Base-by-base conservation (phyloP, 2,888 invertebrate genomes). In the Heliconius ethilla region DNA sequence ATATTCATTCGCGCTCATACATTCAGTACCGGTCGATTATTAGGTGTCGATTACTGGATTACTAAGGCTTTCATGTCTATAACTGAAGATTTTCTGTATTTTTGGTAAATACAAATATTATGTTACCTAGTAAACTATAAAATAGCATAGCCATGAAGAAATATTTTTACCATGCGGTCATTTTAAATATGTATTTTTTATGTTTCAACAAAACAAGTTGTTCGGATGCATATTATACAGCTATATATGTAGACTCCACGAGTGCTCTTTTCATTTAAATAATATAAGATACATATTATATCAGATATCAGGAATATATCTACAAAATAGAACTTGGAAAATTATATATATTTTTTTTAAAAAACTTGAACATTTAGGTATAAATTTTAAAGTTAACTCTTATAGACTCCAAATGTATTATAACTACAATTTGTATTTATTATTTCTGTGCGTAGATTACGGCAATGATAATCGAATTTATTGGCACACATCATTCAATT, bases 381-480 rank as follows among this genome's bases (percentile, higher is more conserved):
- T 13, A n/a, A 67, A 25, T 25, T 40, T 25, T 6, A 40, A n/a
- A 25, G 9, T 7, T 3, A 69, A 45, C 9, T 7, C 15, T 40
- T 9, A 45, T 15, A 40, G 25, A 1, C 25, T 40, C 25, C 40
- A 13, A 37, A n/a, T 11, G 22, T 67, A 9, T 33, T 45, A 9
- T 15, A 40, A 15, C 15, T 40, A 69, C 40, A 69, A 15, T 25
- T 40, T 51, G 18, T 69, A 22, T 67, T 40, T 40, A 40, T 75
- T 62, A 75, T 51, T 75, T 77, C 63, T 63, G 45, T 63, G 73
- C 73, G 63, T 40, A 63, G 63, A 74, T 63, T 45, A 74, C 37
- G 25, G 27, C 40, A 27, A 74, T 62, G 55, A 27, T 77, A 66
- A 55, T 55, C 37, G 33, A 51, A 77, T 72, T 67, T 77, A 77